These are phyloP conservation scores for Silvanus unidentatus DNA, from an alignment of 2,888 invertebrate genomes.

Conservation along the genomic window DNA sequence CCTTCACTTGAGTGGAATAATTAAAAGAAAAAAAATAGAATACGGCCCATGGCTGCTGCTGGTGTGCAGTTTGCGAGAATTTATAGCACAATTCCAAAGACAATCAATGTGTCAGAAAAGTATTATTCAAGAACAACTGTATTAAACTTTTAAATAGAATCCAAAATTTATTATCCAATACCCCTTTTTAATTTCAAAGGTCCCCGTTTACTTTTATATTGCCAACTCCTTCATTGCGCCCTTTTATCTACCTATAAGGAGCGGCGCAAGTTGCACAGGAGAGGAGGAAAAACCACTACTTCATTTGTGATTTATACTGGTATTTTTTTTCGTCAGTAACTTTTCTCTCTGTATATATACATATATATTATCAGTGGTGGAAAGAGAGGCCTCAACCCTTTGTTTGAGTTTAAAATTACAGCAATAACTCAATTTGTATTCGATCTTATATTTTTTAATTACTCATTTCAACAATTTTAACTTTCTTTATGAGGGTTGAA, in stretches of 20 bases:
- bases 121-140: slow-evolving; percentile 29
- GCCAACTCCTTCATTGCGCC: slow-evolving; percentile 20
- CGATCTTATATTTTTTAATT: slow-evolving; percentile 48
- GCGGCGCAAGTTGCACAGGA: slow-evolving; percentile 1
- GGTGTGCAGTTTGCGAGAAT: too few relatives aligned
- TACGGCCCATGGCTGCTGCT: too few relatives aligned
- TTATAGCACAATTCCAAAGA: background rate
- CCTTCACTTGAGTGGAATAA: too few relatives aligned
- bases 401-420: slow-evolving; percentile 45
- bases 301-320: slow-evolving; percentile 41
- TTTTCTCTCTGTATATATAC: slow-evolving; percentile 24
- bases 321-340: slow-evolving; percentile 30
- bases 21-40: too few relatives aligned
- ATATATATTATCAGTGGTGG: background rate
- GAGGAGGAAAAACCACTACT: slow-evolving; percentile 32
- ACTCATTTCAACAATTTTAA: slow-evolving; percentile 40
- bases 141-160: slow-evolving; percentile 38
- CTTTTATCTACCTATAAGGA: slow-evolving; percentile 27
- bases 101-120: slow-evolving; percentile 5
- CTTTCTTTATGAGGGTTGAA: slow-evolving; percentile 21
- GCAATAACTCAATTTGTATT: slow-evolving; percentile 47
- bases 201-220: slow-evolving; percentile 8
- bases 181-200: slow-evolving; percentile 32
- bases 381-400: slow-evolving; percentile 33
- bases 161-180: slow-evolving; percentile 36